Conservation (phyloP, 2,113 vertebrate genomes). For the Planiliza haematocheilus region DNA sequence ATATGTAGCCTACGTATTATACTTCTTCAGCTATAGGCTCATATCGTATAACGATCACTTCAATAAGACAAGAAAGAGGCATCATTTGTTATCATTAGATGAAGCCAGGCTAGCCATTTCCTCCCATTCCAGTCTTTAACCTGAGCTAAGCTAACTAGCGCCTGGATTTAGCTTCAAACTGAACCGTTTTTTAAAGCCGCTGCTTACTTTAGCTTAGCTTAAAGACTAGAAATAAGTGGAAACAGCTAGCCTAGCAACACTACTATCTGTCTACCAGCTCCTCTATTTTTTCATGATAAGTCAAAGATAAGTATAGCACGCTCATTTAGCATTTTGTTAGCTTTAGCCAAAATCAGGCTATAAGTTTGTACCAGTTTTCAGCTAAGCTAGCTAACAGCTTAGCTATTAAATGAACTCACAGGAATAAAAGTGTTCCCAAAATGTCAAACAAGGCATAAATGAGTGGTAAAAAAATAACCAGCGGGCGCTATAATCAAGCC, state of each 20-base stretch:
- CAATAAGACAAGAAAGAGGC: background rate
- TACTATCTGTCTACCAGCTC: too few relatives aligned
- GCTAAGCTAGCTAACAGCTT: background rate
- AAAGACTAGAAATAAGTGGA: background rate
- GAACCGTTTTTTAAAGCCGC: background rate
- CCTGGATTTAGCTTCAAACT: too few relatives aligned
- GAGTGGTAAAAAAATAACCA: conserved; percentile 13
- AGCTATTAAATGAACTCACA: background rate
- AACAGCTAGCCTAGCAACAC: too few relatives aligned
- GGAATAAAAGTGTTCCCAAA: background rate
- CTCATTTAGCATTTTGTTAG: too few relatives aligned
- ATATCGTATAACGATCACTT: background rate
- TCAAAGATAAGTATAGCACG: background rate
- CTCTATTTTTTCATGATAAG: background rate
- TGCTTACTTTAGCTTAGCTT: conserved; percentile 14
- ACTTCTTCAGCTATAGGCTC: background rate
- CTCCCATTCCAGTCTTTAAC: too few relatives aligned
- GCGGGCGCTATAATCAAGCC: background rate
- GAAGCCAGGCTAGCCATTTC: too few relatives aligned
- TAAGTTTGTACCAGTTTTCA: conserved; percentile 1
- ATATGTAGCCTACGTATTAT: too few relatives aligned
- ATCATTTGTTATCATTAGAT: too few relatives aligned
- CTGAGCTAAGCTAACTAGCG: too few relatives aligned
- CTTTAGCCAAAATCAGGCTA: background rate
- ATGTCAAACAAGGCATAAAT: background rate